A percentile compares a stretch with the other conserved stretches of the same genome.
Evolutionary conservation across 2,797 vertebrate species (phyloP).

Genomic region (Apogon hyalosoma): DNA sequence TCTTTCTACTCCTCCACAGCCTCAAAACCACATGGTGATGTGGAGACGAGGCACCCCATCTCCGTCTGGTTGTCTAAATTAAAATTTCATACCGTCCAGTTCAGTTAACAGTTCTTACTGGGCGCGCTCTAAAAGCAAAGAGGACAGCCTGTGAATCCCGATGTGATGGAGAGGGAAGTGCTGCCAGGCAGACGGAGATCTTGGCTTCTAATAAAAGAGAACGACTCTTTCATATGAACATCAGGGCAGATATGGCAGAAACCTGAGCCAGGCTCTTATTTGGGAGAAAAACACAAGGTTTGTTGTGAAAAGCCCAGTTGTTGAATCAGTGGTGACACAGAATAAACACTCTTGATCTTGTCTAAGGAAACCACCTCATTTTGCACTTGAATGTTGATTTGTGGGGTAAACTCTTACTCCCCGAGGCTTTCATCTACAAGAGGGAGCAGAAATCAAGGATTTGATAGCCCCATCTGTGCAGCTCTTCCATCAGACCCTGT

Average conservation of each 20-base stretch:
- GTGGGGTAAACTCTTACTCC: slow-evolving; percentile 47
- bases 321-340: slow-evolving; percentile 37
- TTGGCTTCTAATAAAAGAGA: slow-evolving; percentile 62
- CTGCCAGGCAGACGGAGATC: slow-evolving; percentile 60
- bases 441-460: slow-evolving; percentile 47
- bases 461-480: slow-evolving; percentile 53
- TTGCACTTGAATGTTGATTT: slow-evolving; percentile 55
- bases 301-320: slow-evolving; percentile 48
- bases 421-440: slow-evolving; percentile 23
- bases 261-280: slow-evolving; percentile 49
- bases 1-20: slow-evolving; percentile 43
- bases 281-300: slow-evolving; percentile 47
- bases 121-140: slow-evolving; percentile 63
- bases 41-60: slow-evolving; percentile 66
- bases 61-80: slow-evolving; percentile 73
- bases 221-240: slow-evolving; percentile 60
- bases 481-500: slow-evolving; percentile 58
- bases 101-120: slow-evolving; percentile 69
- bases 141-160: slow-evolving; percentile 56
- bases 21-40: slow-evolving; percentile 61
- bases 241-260: slow-evolving; percentile 60
- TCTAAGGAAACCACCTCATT: slow-evolving; percentile 49
- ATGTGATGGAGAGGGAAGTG: slow-evolving; percentile 39
- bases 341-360: slow-evolving; percentile 53
- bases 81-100: slow-evolving; percentile 80